A percentile compares a stretch with the other conserved stretches of the same genome.
Conservation (phyloP, 2,797 vertebrate genomes). For the Ataeniobius toweri region DNA sequence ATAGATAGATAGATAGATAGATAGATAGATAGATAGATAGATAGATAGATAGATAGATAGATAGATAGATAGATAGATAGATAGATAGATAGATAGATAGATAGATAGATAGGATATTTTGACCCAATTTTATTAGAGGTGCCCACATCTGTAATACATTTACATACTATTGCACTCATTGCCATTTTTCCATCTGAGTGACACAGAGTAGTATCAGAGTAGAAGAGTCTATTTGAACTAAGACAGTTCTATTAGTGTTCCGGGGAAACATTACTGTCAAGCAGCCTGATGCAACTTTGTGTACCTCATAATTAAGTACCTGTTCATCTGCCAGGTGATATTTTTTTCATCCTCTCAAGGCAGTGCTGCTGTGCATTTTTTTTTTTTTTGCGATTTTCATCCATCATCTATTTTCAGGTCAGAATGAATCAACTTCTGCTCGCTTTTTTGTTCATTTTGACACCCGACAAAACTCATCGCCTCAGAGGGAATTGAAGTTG, state of each 20-base stretch:
- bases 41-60: too few relatives aligned
- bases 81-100: too few relatives aligned
- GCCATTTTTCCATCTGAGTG: constrained; percentile 31
- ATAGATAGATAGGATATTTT: too few relatives aligned
- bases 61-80: too few relatives aligned
- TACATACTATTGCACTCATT: constrained; percentile 28
- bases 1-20: too few relatives aligned
- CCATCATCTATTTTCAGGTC: constrained; percentile 72
- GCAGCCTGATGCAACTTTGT: constrained; percentile 45
- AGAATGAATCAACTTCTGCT: constrained; percentile 75
- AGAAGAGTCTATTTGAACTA: constrained; percentile 23
- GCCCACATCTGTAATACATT: constrained; percentile 1
- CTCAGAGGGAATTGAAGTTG: constrained; percentile 82
- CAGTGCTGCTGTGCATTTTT: constrained; percentile 43
- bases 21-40: too few relatives aligned
- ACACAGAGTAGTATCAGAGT: constrained; percentile 17
- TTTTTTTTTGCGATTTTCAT: constrained; percentile 34
- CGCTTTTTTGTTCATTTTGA: constrained; percentile 77
- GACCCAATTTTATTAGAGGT: not conserved
- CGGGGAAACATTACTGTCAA: constrained; percentile 23
- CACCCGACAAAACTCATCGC: constrained; percentile 84
- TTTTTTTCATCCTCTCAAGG: constrained; percentile 44
- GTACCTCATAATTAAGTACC: constrained; percentile 61
- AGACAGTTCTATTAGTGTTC: constrained; percentile 29
- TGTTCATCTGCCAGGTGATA: constrained; percentile 57